Percentiles rank a stretch among this genome's conserved stretches.
Evolutionary conservation across 2,888 invertebrate species (phyloP).

Genomic region (Eilema griseolum): DNA sequence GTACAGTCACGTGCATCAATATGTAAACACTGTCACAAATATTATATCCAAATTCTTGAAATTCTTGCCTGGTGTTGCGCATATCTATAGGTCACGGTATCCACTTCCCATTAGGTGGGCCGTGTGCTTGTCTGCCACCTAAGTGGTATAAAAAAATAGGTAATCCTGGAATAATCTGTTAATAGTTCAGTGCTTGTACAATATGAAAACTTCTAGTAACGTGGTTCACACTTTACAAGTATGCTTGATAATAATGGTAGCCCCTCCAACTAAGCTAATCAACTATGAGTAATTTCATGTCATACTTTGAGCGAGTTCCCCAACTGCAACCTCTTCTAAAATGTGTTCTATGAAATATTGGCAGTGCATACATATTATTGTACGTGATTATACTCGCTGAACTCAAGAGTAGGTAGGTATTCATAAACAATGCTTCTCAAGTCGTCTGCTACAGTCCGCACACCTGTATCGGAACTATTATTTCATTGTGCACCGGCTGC

Average conservation of each 20-base stretch:
- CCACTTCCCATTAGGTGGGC: too few species aligned
- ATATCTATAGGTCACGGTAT: too few species aligned
- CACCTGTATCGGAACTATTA: background rate
- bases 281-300: background rate
- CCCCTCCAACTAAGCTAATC: background rate
- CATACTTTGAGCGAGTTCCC: background rate
- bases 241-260: too few species aligned
- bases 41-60: too few species aligned
- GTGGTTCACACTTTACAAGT: background rate
- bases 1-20: constrained; percentile 2
- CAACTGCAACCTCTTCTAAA: background rate
- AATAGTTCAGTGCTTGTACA: too few species aligned
- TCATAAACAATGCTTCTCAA: background rate
- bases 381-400: background rate
- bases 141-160: too few species aligned
- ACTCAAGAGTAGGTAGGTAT: background rate
- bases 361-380: background rate
- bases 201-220: background rate
- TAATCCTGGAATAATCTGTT: background rate
- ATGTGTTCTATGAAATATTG: background rate
- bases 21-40: background rate
- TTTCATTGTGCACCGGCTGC: constrained; percentile 3
- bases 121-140: too few species aligned
- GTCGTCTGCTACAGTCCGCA: background rate
- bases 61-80: too few species aligned